These are phyloP conservation scores for Thunnus albacares DNA, from an alignment of 2,797 vertebrate genomes.

Conservation along the genomic window DNA sequence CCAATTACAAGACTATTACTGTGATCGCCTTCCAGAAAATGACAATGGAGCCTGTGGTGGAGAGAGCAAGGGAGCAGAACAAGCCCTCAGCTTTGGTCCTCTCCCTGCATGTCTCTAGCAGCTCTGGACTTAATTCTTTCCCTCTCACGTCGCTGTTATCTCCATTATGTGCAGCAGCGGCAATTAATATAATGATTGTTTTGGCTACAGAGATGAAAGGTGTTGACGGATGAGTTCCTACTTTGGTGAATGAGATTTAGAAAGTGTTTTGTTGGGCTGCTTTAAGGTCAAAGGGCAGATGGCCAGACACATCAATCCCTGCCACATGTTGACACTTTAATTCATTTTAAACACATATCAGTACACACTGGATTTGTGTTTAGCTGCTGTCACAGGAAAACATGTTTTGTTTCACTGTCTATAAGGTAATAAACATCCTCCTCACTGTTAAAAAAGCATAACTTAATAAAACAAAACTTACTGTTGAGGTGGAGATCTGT, in stretches of 20 bases:
- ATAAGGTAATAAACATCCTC: neutral
- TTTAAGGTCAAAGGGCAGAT: slow-evolving; percentile 64
- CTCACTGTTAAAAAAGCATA: neutral
- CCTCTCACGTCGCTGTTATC: slow-evolving; percentile 54
- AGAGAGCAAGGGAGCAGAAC: slow-evolving; percentile 42
- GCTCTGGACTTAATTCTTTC: slow-evolving; percentile 16
- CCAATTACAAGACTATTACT: slow-evolving; percentile 86
- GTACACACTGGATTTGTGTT: neutral
- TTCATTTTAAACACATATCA: slow-evolving; percentile 46
- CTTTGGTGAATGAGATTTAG: slow-evolving; percentile 62
- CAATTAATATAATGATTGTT: slow-evolving; percentile 76
- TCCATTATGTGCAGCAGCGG: slow-evolving; percentile 54
- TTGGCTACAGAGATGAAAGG: slow-evolving; percentile 63
- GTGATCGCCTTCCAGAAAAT: slow-evolving; percentile 81
- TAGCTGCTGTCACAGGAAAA: neutral
- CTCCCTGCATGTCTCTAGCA: neutral
- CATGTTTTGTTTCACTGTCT: neutral
- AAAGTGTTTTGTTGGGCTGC: slow-evolving; percentile 56
- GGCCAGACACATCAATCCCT: slow-evolving; percentile 40
- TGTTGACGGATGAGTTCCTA: slow-evolving; percentile 74
- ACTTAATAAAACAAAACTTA: neutral
- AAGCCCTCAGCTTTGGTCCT: slow-evolving; percentile 42
- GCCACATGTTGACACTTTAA: slow-evolving; percentile 47
- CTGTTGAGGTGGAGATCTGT: no score
- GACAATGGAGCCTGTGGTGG: slow-evolving; percentile 69